phyloP scores from a whole-genome alignment of 2,797 vertebrate species.

The Phalloptychus januarius region DNA sequence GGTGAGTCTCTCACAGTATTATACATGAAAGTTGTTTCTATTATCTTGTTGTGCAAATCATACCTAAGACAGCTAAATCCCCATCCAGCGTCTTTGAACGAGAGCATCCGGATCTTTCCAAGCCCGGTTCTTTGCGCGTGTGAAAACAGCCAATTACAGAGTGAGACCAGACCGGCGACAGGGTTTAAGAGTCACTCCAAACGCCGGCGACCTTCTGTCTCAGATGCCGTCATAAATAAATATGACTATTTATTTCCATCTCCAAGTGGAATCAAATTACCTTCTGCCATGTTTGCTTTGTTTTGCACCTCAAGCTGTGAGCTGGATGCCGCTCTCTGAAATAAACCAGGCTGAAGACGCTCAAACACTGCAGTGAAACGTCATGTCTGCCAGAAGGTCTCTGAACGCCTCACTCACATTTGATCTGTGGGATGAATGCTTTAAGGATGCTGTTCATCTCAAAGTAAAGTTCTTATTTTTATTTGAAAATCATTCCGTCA shows the following conservation, averaged over 20 bases:
- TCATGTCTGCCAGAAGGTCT: slow-evolving; percentile 2
- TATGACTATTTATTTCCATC: slow-evolving; percentile 37
- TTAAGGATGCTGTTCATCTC: slow-evolving; percentile 37
- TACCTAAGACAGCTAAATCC: slow-evolving; percentile 34
- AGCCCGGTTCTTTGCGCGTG: slow-evolving; percentile 15
- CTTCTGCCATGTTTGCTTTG: slow-evolving; percentile 20
- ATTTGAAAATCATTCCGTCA: slow-evolving; percentile 41
- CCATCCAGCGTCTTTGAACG: slow-evolving; percentile 13
- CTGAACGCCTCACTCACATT: background rate
- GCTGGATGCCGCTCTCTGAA: slow-evolving; percentile 1
- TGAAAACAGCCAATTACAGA: slow-evolving; percentile 71
- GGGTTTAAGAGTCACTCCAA: slow-evolving; percentile 42
- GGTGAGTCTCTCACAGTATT: slow-evolving; percentile 7
- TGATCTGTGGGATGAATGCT: slow-evolving; percentile 7
- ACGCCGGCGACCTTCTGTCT: slow-evolving; percentile 35
- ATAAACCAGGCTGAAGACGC: background rate
- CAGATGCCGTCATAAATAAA: slow-evolving; percentile 64
- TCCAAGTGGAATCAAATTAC: slow-evolving; percentile 5
- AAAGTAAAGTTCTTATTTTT: slow-evolving; percentile 45
- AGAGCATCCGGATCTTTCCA: slow-evolving; percentile 25
- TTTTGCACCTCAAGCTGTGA: slow-evolving; percentile 18
- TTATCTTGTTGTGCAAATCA: slow-evolving; percentile 32
- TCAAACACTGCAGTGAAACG: background rate
- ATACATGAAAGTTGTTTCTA: slow-evolving; percentile 36
- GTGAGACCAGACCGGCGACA: slow-evolving; percentile 14